Conservation (phyloP, 2,888 invertebrate genomes). For the Phragmatobia fuliginosa region DNA sequence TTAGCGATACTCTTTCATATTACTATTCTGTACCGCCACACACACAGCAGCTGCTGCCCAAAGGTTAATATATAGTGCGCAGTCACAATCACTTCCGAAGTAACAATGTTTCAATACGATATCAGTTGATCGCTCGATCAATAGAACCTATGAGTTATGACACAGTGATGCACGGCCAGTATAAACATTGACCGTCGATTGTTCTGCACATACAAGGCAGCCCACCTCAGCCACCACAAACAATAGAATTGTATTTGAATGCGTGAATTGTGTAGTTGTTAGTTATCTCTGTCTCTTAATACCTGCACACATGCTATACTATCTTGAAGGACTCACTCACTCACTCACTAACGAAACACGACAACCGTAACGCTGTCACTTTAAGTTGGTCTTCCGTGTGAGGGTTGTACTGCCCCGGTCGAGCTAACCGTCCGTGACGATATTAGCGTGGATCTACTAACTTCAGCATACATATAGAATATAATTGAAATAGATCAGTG, state of each 20-base stretch:
- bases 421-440: no score
- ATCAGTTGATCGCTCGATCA: neutral
- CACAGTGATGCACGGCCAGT: neutral
- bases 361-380: no score
- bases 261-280: neutral
- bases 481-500: no score
- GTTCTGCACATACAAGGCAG: conserved; percentile 6
- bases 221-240: neutral
- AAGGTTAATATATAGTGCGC: neutral
- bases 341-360: no score
- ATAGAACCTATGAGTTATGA: neutral
- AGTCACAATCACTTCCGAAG: neutral
- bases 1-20: neutral
- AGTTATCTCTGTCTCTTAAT: neutral
- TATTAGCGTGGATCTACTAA: no score
- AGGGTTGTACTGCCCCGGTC: no score
- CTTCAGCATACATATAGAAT: no score
- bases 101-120: conserved; percentile 6
- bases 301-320: no score
- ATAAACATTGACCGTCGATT: conserved; percentile 8
- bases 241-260: neutral
- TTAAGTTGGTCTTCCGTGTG: no score
- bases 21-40: conserved; percentile 4
- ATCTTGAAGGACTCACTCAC: no score
- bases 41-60: neutral